Conservation (phyloP, 2,888 invertebrate genomes). For the Dolichopus griseipennis region DNA sequence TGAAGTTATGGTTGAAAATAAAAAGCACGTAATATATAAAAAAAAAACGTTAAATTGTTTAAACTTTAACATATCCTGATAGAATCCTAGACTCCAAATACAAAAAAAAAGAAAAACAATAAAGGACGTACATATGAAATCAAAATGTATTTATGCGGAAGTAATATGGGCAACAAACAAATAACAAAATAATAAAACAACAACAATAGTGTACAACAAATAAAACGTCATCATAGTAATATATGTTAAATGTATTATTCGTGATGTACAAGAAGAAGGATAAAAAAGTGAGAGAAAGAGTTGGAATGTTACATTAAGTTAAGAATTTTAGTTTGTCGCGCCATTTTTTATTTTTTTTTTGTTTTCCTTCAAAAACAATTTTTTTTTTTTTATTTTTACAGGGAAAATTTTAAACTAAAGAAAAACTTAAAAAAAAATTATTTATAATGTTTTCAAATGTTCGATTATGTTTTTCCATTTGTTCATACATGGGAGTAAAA, state of each 20-base stretch:
- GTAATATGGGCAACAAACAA: conserved; percentile 1
- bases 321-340: neutral
- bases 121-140: neutral
- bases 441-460: too few relatives aligned
- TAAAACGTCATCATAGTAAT: neutral
- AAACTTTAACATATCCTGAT: neutral
- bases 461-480: too few relatives aligned
- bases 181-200: neutral
- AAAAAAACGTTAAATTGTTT: neutral
- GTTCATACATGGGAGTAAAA: too few relatives aligned
- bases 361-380: too few relatives aligned
- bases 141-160: neutral
- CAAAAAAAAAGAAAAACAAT: neutral
- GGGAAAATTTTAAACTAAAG: too few relatives aligned
- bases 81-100: neutral
- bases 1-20: too few relatives aligned
- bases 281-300: too few relatives aligned
- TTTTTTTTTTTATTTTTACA: too few relatives aligned
- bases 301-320: too few relatives aligned
- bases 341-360: neutral
- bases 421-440: too few relatives aligned
- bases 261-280: neutral
- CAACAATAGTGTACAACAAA: neutral
- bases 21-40: too few relatives aligned
- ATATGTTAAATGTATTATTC: neutral